A percentile compares a stretch with the other conserved stretches of the same genome.
Evolutionary conservation across 2,888 invertebrate species (phyloP).

Genomic region (Asteroscopus sphinx): DNA sequence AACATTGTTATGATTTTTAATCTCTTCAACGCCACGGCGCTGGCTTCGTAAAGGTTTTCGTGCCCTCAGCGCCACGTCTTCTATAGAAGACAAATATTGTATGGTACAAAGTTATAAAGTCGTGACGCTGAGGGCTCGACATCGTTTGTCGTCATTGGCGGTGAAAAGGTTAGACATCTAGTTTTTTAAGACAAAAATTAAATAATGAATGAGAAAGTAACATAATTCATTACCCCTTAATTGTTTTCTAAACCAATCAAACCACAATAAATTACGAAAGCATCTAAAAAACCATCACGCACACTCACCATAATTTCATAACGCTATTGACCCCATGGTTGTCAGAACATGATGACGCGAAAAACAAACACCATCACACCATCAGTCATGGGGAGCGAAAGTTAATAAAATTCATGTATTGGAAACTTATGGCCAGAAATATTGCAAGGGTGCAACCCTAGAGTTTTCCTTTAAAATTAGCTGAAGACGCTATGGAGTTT

Average conservation of each 20-base stretch:
- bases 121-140: no score
- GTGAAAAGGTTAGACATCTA: no score
- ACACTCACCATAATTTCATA: conserved; percentile 42
- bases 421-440: conserved; percentile 88
- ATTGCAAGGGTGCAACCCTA: conserved; percentile 83
- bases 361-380: conserved; percentile 86
- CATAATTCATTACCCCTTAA: neutral
- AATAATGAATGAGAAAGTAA: neutral
- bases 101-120: no score
- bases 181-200: neutral
- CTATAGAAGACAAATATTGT: no score
- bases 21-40: no score
- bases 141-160: no score
- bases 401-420: conserved; percentile 90
- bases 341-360: conserved; percentile 84
- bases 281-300: conserved; percentile 10
- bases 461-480: conserved; percentile 70
- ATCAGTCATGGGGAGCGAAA: conserved; percentile 75
- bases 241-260: conserved; percentile 4
- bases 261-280: conserved; percentile 10
- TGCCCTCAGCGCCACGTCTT: no score
- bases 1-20: no score
- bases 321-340: conserved; percentile 69
- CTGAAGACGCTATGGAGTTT: conserved; percentile 62
- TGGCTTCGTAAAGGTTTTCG: no score